Evolutionary conservation across 1,140 invertebrate species (phyloP), one percentile per base, ranked within the genome.

Genomic region (Spodoptera litura): DNA sequence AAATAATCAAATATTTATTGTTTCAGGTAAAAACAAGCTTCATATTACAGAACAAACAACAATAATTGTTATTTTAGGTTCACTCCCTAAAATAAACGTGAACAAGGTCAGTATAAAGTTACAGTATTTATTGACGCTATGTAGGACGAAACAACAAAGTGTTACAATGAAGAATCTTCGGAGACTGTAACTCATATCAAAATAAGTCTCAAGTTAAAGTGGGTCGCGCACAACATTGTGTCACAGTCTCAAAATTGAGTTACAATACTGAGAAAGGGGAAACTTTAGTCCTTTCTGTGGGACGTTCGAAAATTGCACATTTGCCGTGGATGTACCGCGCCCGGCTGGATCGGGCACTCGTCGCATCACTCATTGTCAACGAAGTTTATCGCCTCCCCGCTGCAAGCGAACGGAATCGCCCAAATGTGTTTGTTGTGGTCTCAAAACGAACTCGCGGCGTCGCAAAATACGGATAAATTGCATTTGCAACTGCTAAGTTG

Each of bases 281-380:
- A 88, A 85, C 81, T 85, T 85, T 61, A 55, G 78, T 82, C 79
- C 78, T 82, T 82, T 77, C 82, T 82, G 74, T 74, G 80, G 78
- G 64, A 80, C 78, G 82, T 84, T 85, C 81, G 82, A 84, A 88
- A 86, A 85, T 81, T 83, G 85, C 83, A 83, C 83, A 87, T 78
- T 82, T 86, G 75, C 81, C 68, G 74, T 76, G 59, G 80, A 62
- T 20, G 58, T 75, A 52, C 76, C 77, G 81, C 58, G 61, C 71
- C 74, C 61, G 66, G 59, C 71, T 66, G 61, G 66, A 82, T 78
- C 77, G 82, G 25, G 66, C 80, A 74, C 79, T 82, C 76, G 72
- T 72, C 78, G 87, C 87, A 91, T 92, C 89, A 90, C 86, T 92
- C 88, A 88, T 91, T 93, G 89, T 91, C 89, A 91, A 91, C 88